phyloP scores from a whole-genome alignment of 2,113 vertebrate genomes.

The Embiotoca jacksoni region DNA sequence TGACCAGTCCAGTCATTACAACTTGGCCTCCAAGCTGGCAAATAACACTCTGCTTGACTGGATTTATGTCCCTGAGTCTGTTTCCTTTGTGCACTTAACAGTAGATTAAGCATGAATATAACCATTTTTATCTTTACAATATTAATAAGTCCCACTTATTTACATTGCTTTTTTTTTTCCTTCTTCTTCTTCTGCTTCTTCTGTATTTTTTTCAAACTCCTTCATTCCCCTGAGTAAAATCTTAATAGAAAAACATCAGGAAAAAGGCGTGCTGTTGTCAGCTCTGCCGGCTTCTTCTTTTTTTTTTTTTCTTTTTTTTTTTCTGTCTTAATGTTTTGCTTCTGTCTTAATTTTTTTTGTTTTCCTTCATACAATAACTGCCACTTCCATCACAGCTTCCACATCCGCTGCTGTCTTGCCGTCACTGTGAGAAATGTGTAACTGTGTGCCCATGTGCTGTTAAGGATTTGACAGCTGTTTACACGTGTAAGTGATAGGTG shows the following conservation, averaged over 20 bases:
- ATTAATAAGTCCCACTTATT: slow-evolving; percentile 9
- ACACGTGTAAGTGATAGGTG: slow-evolving; percentile 76
- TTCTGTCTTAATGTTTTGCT: slow-evolving; percentile 22
- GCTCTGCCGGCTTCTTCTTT: neutral
- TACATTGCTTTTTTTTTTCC: neutral
- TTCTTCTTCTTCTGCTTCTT: neutral
- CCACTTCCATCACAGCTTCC: slow-evolving; percentile 48
- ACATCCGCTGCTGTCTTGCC: slow-evolving; percentile 22
- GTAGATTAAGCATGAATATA: slow-evolving; percentile 33
- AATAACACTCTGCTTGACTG: slow-evolving; percentile 80
- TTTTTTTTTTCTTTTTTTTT: neutral
- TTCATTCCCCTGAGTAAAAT: slow-evolving; percentile 13
- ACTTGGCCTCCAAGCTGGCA: slow-evolving; percentile 78
- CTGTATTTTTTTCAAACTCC: slow-evolving; percentile 14
- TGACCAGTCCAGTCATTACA: slow-evolving; percentile 84
- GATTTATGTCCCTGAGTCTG: slow-evolving; percentile 39
- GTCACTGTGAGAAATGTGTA: slow-evolving; percentile 56
- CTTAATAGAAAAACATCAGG: slow-evolving; percentile 12
- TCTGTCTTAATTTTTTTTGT: slow-evolving; percentile 10
- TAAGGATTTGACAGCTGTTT: slow-evolving; percentile 78
- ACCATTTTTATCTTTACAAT: slow-evolving; percentile 7
- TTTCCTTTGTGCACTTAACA: slow-evolving; percentile 30
- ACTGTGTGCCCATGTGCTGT: slow-evolving; percentile 40
- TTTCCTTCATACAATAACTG: slow-evolving; percentile 34
- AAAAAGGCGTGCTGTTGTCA: slow-evolving; percentile 38